Evolutionary conservation across 2,113 vertebrate species (phyloP).

Genomic region (Coptodon bakossiorum): DNA sequence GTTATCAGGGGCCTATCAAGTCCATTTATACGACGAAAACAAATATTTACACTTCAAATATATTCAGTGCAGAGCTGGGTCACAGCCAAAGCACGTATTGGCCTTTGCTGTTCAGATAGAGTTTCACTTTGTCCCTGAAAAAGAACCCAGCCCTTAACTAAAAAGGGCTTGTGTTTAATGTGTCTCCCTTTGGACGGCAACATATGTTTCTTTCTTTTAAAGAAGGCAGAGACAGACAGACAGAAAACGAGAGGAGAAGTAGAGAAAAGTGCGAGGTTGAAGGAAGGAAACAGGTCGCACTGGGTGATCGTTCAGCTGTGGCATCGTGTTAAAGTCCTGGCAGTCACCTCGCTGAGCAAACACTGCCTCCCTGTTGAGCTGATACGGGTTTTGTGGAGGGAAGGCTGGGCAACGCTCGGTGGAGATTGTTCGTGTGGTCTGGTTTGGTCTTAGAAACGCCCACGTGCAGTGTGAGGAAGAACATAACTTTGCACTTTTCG

Average conservation of each 20-base stretch:
- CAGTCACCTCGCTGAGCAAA: slow-evolving; percentile 59
- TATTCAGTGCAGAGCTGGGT: slow-evolving; percentile 52
- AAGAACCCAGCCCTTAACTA: slow-evolving; percentile 54
- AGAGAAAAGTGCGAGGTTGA: slow-evolving; percentile 2
- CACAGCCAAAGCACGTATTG: slow-evolving; percentile 64
- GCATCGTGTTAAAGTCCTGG: slow-evolving; percentile 30
- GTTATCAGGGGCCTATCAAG: slow-evolving; percentile 65
- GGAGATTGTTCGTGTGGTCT: neutral
- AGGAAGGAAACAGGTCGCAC: slow-evolving; percentile 40
- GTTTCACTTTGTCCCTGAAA: slow-evolving; percentile 67
- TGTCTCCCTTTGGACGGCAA: slow-evolving; percentile 47
- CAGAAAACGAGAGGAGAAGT: slow-evolving; percentile 17
- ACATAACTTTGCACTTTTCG: neutral
- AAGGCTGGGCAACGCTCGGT: neutral
- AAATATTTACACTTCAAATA: slow-evolving; percentile 75
- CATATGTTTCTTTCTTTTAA: slow-evolving; percentile 65
- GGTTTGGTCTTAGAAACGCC: neutral
- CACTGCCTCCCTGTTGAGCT: slow-evolving; percentile 35
- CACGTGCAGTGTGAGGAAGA: neutral
- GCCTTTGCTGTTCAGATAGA: slow-evolving; percentile 65
- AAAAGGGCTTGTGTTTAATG: slow-evolving; percentile 68
- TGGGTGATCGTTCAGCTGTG: slow-evolving; percentile 42
- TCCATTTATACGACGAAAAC: slow-evolving; percentile 69
- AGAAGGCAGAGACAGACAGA: slow-evolving; percentile 17
- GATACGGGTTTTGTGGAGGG: slow-evolving; percentile 47